These are phyloP conservation scores for Dermatophagoides farinae DNA, from an alignment of 1,140 invertebrate species.

Conservation along the genomic window DNA sequence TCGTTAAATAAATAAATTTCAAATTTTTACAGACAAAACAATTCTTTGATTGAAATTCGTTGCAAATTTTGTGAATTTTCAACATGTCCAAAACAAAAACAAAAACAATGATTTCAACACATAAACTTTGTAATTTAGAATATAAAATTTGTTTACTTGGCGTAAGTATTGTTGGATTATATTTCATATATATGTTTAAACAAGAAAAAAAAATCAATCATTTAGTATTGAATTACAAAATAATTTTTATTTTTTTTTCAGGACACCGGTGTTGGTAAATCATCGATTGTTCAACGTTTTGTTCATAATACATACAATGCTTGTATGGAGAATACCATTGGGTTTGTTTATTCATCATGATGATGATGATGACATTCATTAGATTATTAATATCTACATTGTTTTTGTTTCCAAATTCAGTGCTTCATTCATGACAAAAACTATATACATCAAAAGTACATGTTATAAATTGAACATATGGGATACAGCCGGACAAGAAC, in stretches of 20 bases:
- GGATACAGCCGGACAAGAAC: slow-evolving; percentile 84
- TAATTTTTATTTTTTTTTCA: slow-evolving; percentile 18
- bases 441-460: slow-evolving; percentile 24
- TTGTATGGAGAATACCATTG: slow-evolving; percentile 26
- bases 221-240: not conserved
- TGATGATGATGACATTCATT: slow-evolving; percentile 1
- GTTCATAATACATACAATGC: slow-evolving; percentile 27
- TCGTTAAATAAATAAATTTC: no score
- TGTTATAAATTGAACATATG: slow-evolving; percentile 33
- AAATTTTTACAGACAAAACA: no score
- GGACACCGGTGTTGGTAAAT: slow-evolving; percentile 30
- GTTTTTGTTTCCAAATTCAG: slow-evolving; percentile 11
- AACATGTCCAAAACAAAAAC: no score
- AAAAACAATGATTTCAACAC: no score
- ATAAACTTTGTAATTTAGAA: slow-evolving; percentile 15
- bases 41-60: no score
- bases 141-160: slow-evolving; percentile 26
- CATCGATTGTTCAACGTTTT: slow-evolving; percentile 29
- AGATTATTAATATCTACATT: slow-evolving; percentile 1
- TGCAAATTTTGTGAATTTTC: no score
- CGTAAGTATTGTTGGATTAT: slow-evolving; percentile 21
- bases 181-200: no score
- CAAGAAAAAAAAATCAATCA: not conserved
- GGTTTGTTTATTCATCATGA: slow-evolving; percentile 21
- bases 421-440: slow-evolving; percentile 32